Evolutionary conservation across 2,113 vertebrate species (phyloP).

Genomic region (Seriola dumerili): DNA sequence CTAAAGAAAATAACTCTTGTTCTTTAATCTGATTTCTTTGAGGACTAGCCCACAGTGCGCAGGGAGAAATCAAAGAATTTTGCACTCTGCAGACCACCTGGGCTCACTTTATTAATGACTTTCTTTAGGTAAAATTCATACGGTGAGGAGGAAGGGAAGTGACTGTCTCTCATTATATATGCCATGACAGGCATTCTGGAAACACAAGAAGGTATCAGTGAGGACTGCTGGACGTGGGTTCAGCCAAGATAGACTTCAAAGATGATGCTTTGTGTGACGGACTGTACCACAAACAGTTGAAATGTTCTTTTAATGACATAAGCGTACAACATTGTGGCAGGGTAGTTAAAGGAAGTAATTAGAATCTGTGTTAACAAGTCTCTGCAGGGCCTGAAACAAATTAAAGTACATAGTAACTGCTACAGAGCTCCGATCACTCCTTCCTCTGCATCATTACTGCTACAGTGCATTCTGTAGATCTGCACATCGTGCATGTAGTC

Average conservation of each 20-base stretch:
- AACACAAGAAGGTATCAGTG: constrained; percentile 1
- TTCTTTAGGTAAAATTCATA: neutral
- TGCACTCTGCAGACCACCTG: neutral
- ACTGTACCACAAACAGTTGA: no score
- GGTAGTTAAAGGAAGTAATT: constrained; percentile 1
- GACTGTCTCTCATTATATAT: neutral
- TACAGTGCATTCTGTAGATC: constrained; percentile 8
- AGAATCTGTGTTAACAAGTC: constrained; percentile 3
- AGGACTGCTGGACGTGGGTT: neutral
- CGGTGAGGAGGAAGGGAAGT: neutral
- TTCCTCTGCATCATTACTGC: constrained; percentile 14
- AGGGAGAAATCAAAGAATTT: neutral
- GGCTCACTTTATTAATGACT: neutral
- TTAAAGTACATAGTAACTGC: neutral
- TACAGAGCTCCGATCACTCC: neutral
- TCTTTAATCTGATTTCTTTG: neutral
- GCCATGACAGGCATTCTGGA: neutral
- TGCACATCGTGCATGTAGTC: constrained; percentile 17
- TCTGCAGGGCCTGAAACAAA: constrained; percentile 19
- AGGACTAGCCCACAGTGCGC: neutral
- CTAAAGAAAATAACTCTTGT: neutral
- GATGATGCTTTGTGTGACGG: neutral
- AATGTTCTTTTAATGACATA: neutral
- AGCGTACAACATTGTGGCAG: neutral
- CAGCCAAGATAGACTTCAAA: neutral